A percentile compares a stretch with the other conserved stretches of the same genome.
phyloP scores from a whole-genome alignment of 1,140 invertebrate species.

The Trichonephila inaurata region DNA sequence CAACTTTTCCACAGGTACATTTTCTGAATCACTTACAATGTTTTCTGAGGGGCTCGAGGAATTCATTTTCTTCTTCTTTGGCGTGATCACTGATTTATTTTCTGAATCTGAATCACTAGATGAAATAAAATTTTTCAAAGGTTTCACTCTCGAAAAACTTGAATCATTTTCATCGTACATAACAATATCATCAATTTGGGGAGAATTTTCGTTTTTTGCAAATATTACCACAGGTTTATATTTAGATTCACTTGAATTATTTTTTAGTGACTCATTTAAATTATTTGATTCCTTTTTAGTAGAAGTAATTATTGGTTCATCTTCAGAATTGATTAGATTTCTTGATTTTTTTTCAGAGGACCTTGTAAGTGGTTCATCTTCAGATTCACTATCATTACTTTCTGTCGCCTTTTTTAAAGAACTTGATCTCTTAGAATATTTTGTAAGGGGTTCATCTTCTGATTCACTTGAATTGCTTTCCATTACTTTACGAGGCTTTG shows the following conservation, averaged over 20 bases:
- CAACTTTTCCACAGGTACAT: too few species aligned
- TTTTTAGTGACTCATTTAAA: not conserved
- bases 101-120: too few species aligned
- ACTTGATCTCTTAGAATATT: not conserved
- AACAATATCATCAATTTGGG: too few species aligned
- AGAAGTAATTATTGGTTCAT: constrained; percentile 1
- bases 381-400: not conserved
- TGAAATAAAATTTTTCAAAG: too few species aligned
- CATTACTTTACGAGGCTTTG: not conserved
- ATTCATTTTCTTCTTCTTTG: too few species aligned
- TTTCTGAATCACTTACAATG: too few species aligned
- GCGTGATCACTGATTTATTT: too few species aligned
- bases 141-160: too few species aligned
- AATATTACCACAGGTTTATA: constrained; percentile 13
- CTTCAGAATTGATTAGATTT: not conserved
- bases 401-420: not conserved
- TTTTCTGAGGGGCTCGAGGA: too few species aligned
- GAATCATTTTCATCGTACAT: too few species aligned
- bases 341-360: not conserved
- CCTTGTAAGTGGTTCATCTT: constrained; percentile 24
- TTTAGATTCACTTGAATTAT: not conserved
- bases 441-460: constrained; percentile 17
- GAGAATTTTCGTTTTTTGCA: not conserved
- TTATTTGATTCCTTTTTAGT: not conserved
- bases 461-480: constrained; percentile 19